phyloP scores from a whole-genome alignment of 2,797 vertebrate species.

The Heterohyrax brucei region DNA sequence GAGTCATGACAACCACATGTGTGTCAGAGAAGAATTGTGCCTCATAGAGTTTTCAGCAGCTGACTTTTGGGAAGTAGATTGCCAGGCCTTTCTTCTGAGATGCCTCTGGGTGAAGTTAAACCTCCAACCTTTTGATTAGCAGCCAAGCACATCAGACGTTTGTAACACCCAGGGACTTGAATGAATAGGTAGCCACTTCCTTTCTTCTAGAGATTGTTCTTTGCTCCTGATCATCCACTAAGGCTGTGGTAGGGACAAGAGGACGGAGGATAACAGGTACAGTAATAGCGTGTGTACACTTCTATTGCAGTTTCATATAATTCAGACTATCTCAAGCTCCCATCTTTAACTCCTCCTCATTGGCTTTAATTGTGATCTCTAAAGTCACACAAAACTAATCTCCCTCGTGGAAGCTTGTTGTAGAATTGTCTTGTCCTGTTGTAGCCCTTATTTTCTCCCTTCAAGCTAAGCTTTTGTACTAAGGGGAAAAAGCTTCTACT shows the following conservation, averaged over 20 bases:
- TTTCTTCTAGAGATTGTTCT: background rate
- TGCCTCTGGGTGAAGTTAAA: background rate
- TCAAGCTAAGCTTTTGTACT: background rate
- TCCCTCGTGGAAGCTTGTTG: conserved; percentile 20
- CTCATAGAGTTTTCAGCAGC: background rate
- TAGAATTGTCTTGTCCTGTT: conserved; percentile 14
- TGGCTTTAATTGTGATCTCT: conserved; percentile 1
- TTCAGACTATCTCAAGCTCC: background rate
- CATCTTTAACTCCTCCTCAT: background rate
- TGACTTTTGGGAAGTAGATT: background rate
- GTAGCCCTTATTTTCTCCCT: background rate
- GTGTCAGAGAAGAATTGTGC: background rate
- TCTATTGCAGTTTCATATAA: background rate
- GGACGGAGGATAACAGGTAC: background rate
- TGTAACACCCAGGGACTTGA: background rate
- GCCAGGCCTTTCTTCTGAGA: background rate
- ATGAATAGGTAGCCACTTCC: background rate
- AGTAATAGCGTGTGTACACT: background rate
- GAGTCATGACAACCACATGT: background rate
- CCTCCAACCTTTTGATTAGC: background rate
- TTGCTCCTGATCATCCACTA: background rate
- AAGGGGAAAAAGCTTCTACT: background rate
- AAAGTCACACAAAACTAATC: background rate
- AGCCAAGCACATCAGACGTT: background rate
- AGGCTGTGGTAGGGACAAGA: background rate